Conservation (phyloP, 2,113 vertebrate genomes). For the Mobula hypostoma region DNA sequence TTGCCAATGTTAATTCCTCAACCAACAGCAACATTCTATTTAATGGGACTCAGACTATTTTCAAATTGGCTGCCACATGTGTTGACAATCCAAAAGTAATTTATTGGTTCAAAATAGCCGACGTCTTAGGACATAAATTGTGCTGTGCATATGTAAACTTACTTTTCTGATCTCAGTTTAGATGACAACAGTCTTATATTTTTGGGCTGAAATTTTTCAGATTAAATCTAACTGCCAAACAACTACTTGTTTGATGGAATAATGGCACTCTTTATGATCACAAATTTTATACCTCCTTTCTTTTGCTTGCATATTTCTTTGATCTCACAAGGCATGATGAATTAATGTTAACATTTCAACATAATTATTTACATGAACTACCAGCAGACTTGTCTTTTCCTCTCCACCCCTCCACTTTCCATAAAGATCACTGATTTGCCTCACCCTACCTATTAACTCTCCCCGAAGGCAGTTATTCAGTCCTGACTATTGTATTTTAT, state of each 20-base stretch:
- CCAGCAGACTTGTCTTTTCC: no score
- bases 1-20: neutral
- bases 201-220: neutral
- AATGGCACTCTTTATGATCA: neutral
- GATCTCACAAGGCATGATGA: neutral
- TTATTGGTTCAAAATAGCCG: neutral
- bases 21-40: neutral
- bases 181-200: neutral
- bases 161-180: no score
- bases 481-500: neutral
- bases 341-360: neutral
- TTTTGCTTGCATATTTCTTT: neutral
- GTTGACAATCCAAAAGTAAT: neutral
- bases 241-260: neutral
- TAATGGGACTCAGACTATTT: neutral
- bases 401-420: no score
- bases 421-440: no score
- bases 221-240: neutral
- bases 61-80: neutral
- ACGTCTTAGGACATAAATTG: neutral
- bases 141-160: neutral
- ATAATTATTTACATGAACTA: no score
- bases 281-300: neutral
- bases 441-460: no score
- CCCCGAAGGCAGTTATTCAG: neutral